Evolutionary conservation across 2,888 invertebrate species (phyloP).

Genomic region (Nemurella pictetii): DNA sequence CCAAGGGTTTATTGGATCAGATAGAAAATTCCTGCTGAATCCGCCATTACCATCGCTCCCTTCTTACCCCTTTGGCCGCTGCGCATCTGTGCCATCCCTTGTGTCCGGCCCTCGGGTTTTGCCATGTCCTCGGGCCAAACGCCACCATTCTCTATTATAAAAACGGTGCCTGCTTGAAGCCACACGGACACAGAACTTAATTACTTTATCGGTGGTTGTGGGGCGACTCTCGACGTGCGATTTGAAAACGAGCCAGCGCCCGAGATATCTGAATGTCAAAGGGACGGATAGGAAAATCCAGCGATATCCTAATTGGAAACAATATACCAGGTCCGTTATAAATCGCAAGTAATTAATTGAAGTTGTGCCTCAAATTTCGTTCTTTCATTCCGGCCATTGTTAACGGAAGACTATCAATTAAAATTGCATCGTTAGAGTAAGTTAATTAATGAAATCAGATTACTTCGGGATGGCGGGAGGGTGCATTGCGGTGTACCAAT

Average conservation of each 20-base stretch:
- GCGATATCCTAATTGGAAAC: background rate
- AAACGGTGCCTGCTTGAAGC: slow-evolving; percentile 27
- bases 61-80: background rate
- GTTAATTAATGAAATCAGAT: background rate
- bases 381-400: background rate
- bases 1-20: slow-evolving; percentile 40
- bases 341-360: background rate
- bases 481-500: background rate
- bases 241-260: background rate
- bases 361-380: background rate
- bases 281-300: background rate
- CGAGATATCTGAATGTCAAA: background rate
- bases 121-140: background rate
- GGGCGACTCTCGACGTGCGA: background rate
- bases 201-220: slow-evolving; percentile 2
- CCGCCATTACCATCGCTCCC: slow-evolving; percentile 20
- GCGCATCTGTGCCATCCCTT: background rate
- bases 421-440: background rate
- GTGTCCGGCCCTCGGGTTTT: background rate
- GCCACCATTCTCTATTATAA: slow-evolving; percentile 1
- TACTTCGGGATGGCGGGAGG: background rate
- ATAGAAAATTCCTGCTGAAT: slow-evolving; percentile 41
- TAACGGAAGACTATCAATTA: background rate
- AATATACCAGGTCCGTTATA: background rate
- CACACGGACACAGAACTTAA: slow-evolving; percentile 8